Conservation (phyloP, 2,888 invertebrate species). For the Apamea epomidion region DNA sequence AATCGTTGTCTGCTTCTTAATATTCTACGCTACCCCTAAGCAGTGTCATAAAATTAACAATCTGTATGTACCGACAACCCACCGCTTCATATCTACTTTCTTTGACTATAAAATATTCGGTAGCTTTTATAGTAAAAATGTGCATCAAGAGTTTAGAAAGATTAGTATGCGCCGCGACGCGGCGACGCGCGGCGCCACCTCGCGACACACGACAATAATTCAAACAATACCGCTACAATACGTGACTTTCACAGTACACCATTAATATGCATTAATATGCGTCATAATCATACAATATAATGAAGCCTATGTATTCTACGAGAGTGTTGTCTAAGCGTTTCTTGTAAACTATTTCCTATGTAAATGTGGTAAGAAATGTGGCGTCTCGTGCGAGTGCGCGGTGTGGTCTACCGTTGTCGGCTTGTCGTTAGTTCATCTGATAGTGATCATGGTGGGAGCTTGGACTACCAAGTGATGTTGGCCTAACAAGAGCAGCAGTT, state of each 20-base stretch:
- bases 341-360: conserved; percentile 45
- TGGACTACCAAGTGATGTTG: conserved; percentile 21
- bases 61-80: not conserved
- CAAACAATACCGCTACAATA: conserved; percentile 63
- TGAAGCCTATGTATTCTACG: conserved; percentile 45
- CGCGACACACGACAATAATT: conserved; percentile 53
- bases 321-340: conserved; percentile 34
- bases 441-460: conserved; percentile 9
- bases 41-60: not conserved
- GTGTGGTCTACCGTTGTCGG: conserved; percentile 42
- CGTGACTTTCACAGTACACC: conserved; percentile 51
- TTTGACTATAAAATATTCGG: conserved; percentile 7
- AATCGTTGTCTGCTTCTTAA: not conserved
- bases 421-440: conserved; percentile 16
- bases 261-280: conserved; percentile 37
- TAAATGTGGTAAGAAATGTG: conserved; percentile 39
- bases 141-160: conserved; percentile 22
- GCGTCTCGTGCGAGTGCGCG: conserved; percentile 39
- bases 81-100: not conserved
- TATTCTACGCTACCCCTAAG: not conserved
- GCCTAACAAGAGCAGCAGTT: not conserved
- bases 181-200: conserved; percentile 57
- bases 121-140: conserved; percentile 11
- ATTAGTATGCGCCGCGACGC: conserved; percentile 59
- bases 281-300: conserved; percentile 52